A percentile compares a stretch with the other conserved stretches of the same genome.
Conservation (phyloP, 2,113 vertebrate species). For the Aplodontia rufa region DNA sequence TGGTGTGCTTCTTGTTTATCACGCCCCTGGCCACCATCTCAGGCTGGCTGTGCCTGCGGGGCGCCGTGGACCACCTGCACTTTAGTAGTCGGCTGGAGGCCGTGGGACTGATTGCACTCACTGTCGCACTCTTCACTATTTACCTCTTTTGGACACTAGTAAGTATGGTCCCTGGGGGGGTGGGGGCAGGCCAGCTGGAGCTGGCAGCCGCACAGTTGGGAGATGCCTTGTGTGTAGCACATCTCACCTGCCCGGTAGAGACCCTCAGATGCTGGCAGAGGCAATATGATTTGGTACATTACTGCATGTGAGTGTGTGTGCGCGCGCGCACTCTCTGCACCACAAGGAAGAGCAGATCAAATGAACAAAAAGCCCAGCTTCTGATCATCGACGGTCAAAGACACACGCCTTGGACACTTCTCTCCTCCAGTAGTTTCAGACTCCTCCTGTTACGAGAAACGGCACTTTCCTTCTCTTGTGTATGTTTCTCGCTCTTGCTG, state of each 20-base stretch:
- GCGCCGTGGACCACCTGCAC: conserved; percentile 90
- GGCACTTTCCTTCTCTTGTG: not conserved
- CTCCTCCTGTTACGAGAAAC: not conserved
- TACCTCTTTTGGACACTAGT: conserved; percentile 92
- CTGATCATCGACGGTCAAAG: not conserved
- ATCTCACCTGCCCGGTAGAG: not conserved
- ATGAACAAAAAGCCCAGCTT: not conserved
- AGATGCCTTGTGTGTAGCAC: not conserved
- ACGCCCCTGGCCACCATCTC: conserved; percentile 88
- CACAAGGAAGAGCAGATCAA: not conserved
- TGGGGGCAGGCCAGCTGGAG: not conserved
- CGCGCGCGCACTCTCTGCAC: too few relatives aligned
- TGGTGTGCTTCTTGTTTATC: conserved; percentile 91
- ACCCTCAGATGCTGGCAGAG: not conserved
- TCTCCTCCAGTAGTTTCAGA: not conserved
- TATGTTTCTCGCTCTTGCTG: not conserved
- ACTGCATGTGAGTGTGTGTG: too few relatives aligned
- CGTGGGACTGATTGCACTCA: conserved; percentile 90
- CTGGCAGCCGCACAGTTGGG: not conserved
- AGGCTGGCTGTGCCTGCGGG: conserved; percentile 89
- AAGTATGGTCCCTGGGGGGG: conserved; percentile 73
- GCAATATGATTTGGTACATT: not conserved
- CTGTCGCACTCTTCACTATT: conserved; percentile 91
- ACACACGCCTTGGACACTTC: too few relatives aligned
- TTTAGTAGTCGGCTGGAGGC: conserved; percentile 90